phyloP scores from a whole-genome alignment of 1,140 invertebrate species.

The Planococcus citri region DNA sequence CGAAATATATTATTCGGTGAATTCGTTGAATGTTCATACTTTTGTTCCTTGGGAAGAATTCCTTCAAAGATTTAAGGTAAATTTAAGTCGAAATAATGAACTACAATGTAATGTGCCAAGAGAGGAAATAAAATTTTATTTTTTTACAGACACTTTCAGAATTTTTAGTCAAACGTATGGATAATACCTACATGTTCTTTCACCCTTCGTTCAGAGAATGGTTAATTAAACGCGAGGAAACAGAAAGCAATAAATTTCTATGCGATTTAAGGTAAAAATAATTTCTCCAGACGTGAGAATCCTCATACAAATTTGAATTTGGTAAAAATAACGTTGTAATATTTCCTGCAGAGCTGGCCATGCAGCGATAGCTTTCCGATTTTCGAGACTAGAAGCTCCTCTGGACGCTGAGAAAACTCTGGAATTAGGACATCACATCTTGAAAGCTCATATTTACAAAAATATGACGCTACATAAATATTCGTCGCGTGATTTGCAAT shows the following conservation, averaged over 20 bases:
- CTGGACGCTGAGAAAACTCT: slow-evolving; percentile 74
- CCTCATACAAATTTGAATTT: background rate
- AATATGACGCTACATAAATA: slow-evolving; percentile 47
- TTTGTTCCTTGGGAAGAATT: slow-evolving; percentile 83
- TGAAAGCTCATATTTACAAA: slow-evolving; percentile 90
- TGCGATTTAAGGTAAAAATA: slow-evolving; percentile 57
- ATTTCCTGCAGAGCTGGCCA: slow-evolving; percentile 58
- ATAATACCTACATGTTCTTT: slow-evolving; percentile 92
- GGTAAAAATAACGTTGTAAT: background rate
- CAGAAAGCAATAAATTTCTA: slow-evolving; percentile 77
- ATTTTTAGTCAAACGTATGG: slow-evolving; percentile 74
- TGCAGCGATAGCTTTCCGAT: slow-evolving; percentile 77
- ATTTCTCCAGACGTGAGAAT: background rate
- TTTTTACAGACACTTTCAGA: slow-evolving; percentile 50
- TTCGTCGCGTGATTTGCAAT: slow-evolving; percentile 69
- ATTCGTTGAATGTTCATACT: slow-evolving; percentile 61
- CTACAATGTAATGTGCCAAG: background rate
- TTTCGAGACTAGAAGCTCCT: slow-evolving; percentile 72
- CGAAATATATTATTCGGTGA: slow-evolving; percentile 89
- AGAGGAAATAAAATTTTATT: slow-evolving; percentile 18
- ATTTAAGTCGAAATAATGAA: slow-evolving; percentile 22
- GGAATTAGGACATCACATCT: slow-evolving; percentile 88
- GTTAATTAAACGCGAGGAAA: slow-evolving; percentile 80
- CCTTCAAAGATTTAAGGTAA: slow-evolving; percentile 63
- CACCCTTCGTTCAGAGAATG: slow-evolving; percentile 94